Evolutionary conservation across 2,797 vertebrate genomes (phyloP), one percentile per base, ranked within the genome.

Genomic region (Chelon auratus): DNA sequence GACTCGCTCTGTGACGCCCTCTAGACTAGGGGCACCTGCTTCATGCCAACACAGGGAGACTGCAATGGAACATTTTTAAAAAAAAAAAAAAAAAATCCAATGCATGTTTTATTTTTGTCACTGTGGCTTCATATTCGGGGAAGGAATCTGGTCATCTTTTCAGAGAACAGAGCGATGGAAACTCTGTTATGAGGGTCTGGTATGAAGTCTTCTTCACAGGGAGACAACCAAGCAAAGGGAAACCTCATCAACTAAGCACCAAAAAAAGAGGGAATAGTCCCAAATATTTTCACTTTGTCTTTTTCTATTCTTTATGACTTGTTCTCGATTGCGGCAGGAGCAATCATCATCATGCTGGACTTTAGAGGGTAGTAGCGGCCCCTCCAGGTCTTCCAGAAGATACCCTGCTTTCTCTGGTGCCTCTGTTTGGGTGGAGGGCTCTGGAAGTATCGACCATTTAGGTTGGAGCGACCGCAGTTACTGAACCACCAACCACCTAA

Each of bases 371-470:
- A 98, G 75, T 98, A 98, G 47, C 97, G 96, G 24, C 98, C 97
- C 20, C 95, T 94, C 97, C 97, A 98, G n/a, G 96, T 96, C 92
- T 97, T 99, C 98, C 98, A 99, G 90, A 99, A 99, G 87, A 98
- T 96, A 8, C 96, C 95, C 82, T 97, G 97, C 84, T 98, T 98
- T 54, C 96, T 95, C 86, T 97, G 95, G 13, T 96, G 96, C 65
- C 97, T 90, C 77, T 97, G 96, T 47, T 94, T 95, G 0, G 97
- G 97, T 0, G 97, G 96, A 5, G 97, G 94, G 72, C 94, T 96
- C 77, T 81, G 94, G 83, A 98, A 98, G 65, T 97, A 99, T 65
- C 94, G 93, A 8, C 98, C 97, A 0, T 99, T 99, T 37, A 99
- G 94, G 91, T 99, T 99, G 82, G 97, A 95, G 13, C 94, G 96